These are phyloP conservation scores for Chlorospingus semifuscus DNA, from an alignment of 2,797 vertebrate species.

Conservation along the genomic window DNA sequence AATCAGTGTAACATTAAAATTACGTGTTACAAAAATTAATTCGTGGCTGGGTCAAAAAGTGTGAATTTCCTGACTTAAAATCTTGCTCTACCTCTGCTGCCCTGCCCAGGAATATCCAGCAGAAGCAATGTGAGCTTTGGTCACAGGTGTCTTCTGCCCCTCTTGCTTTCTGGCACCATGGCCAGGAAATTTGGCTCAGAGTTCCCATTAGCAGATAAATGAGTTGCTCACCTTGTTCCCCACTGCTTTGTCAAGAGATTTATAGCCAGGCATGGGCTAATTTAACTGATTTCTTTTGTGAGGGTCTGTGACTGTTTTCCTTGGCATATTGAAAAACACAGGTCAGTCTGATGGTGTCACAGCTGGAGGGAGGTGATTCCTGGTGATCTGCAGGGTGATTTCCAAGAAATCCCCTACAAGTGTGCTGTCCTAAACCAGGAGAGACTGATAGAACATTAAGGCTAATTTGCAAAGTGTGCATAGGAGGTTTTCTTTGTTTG, in stretches of 20 bases:
- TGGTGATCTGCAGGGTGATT: neutral
- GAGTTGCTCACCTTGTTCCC: slow-evolving; percentile 55
- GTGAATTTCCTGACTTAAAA: slow-evolving; percentile 50
- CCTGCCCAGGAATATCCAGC: neutral
- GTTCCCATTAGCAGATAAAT: slow-evolving; percentile 64
- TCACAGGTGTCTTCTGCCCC: slow-evolving; percentile 40
- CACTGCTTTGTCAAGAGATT: slow-evolving; percentile 39
- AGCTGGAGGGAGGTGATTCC: neutral
- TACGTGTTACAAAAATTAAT: slow-evolving; percentile 76
- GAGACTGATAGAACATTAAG: neutral
- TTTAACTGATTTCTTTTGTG: neutral
- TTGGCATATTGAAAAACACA: neutral
- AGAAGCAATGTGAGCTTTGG: slow-evolving; percentile 14
- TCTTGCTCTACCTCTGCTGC: neutral
- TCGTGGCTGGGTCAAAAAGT: slow-evolving; percentile 69
- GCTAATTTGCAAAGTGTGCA: neutral
- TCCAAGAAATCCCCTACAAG: neutral
- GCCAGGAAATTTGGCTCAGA: slow-evolving; percentile 17
- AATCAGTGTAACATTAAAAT: slow-evolving; percentile 78
- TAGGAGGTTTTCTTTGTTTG: neutral
- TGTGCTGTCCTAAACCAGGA: neutral
- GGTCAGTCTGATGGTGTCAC: neutral
- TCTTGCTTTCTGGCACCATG: slow-evolving; percentile 45
- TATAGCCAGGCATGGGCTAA: slow-evolving; percentile 29
- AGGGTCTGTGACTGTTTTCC: neutral